Base-by-base conservation (phyloP, 2,888 invertebrate species). In the Orthonevra nobilis region DNA sequence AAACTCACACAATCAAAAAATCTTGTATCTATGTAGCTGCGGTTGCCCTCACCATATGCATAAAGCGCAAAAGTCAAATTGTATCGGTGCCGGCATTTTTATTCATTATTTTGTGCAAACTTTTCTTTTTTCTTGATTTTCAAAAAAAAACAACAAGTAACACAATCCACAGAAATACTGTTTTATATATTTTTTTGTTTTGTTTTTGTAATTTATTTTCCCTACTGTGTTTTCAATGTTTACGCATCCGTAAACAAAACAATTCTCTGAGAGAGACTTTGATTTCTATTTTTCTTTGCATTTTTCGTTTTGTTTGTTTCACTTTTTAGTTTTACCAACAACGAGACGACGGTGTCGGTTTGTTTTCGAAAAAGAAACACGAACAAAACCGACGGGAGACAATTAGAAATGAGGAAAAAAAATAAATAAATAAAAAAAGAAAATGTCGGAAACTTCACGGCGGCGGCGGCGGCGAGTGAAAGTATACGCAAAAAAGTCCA, bases 401-500 rank as follows among this genome's bases (percentile, higher is more conserved):
- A n/a, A n/a, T n/a, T n/a, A n/a, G 60, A 28, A 42, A 23, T 14
- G 50, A 58, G 32, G 34, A 44, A 60, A 52, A 66, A 15, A 12
- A 14, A 58, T 9, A 23, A 23, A 15, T 26, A 30, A 60, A 58
- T 23, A 70, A 70, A 69, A 79, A 64, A 38, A 32, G 34, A 79
- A 73, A 79, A 66, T 79, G 73, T 73, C 72, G 73, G 54, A 73
- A 79, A 73, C 79, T n/a, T 77, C 52, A 79, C 79, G 60, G n/a
- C n/a, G n/a, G n/a, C n/a, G n/a, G n/a, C n/a, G n/a, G n/a, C n/a
- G n/a, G 66, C 79, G 79, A 79, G 79, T 73, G 79, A 79, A 79
- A 79, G 79, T 79, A 79, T 79, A 79, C 79, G 73, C 79, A 79
- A 79, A 79, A n/a, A 79, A 79, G 79, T 73, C 79, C 79, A 79